A percentile compares a stretch with the other conserved stretches of the same genome.
Conservation (phyloP, 2,888 invertebrate genomes). For the Megaustenia siamemsis region DNA sequence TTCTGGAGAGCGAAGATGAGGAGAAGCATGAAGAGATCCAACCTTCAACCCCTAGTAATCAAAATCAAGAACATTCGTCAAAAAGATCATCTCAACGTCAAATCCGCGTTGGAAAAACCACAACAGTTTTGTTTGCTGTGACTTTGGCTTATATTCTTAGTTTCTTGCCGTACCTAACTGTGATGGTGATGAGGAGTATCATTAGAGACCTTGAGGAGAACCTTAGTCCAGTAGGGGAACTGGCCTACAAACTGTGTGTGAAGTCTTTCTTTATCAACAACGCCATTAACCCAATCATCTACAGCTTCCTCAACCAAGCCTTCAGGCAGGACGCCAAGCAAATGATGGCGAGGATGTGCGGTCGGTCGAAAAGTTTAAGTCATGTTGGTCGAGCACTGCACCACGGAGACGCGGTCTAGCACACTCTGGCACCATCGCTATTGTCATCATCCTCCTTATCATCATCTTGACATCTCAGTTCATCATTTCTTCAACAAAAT, state of each 20-base stretch:
- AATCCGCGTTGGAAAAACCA: slow-evolving; percentile 72
- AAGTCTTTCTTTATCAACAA: slow-evolving; percentile 77
- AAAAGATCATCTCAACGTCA: slow-evolving; percentile 46
- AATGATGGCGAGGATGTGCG: slow-evolving; percentile 53
- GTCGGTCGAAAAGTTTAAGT: neutral
- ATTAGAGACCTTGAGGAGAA: slow-evolving; percentile 70
- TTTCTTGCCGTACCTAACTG: slow-evolving; percentile 73
- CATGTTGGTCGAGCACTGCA: neutral
- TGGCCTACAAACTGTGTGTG: slow-evolving; percentile 73
- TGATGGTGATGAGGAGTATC: slow-evolving; percentile 71
- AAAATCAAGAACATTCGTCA: neutral
- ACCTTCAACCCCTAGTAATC: neutral
- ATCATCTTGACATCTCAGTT: too few relatives aligned
- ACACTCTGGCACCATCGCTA: too few relatives aligned
- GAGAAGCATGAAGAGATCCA: neutral
- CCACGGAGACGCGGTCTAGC: neutral
- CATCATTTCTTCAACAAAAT: too few relatives aligned
- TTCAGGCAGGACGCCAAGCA: slow-evolving; percentile 71
- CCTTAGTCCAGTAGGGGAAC: slow-evolving; percentile 66
- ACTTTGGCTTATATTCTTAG: slow-evolving; percentile 74
- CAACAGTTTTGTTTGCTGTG: slow-evolving; percentile 73
- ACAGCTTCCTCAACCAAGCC: slow-evolving; percentile 74
- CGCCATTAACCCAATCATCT: slow-evolving; percentile 75
- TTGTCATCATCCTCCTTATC: too few relatives aligned
- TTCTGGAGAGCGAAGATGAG: slow-evolving; percentile 24